Percentiles rank a stretch among this genome's conserved stretches.
Evolutionary conservation across 2,888 invertebrate species (phyloP).

Genomic region (Coremacera marginata): DNA sequence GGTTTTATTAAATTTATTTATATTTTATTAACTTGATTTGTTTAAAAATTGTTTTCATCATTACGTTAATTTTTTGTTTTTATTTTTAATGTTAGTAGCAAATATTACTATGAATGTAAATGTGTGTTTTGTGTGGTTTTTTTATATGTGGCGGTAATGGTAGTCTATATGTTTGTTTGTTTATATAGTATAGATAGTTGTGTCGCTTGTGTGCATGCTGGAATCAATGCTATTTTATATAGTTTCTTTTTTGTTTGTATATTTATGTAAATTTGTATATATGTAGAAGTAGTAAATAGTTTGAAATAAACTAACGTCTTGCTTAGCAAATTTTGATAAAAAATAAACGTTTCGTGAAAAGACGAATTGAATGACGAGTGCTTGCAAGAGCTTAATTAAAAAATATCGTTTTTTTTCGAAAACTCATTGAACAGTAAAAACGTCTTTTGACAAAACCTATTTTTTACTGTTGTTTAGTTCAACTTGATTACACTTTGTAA

Average conservation of each 20-base stretch:
- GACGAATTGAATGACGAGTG: too few relatives aligned
- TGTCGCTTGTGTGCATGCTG: constrained; percentile 15
- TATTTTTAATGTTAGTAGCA: constrained; percentile 31
- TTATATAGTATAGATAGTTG: constrained; percentile 17
- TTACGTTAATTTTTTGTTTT: constrained; percentile 29
- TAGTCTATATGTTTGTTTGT: constrained; percentile 19
- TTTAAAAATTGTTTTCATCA: constrained; percentile 45
- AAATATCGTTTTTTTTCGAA: neutral
- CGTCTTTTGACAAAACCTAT: constrained; percentile 30
- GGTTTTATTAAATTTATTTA: constrained; percentile 54
- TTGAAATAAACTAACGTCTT: constrained; percentile 21
- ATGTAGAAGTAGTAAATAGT: constrained; percentile 31
- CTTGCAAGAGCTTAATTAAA: too few relatives aligned
- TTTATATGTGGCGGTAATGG: constrained; percentile 24
- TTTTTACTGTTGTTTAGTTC: constrained; percentile 2
- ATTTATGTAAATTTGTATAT: constrained; percentile 37
- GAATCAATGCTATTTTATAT: constrained; percentile 8
- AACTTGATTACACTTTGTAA: constrained; percentile 30
- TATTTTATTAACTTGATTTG: constrained; percentile 42
- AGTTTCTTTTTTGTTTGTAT: constrained; percentile 14
- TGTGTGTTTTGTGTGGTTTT: constrained; percentile 13
- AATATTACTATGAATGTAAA: constrained; percentile 35
- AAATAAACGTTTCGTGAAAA: neutral
- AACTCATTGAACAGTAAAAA: constrained; percentile 1
- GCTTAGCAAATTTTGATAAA: constrained; percentile 3